These are phyloP conservation scores for Emydura subglobosa DNA, from an alignment of 2,113 vertebrate species.

Conservation along the genomic window DNA sequence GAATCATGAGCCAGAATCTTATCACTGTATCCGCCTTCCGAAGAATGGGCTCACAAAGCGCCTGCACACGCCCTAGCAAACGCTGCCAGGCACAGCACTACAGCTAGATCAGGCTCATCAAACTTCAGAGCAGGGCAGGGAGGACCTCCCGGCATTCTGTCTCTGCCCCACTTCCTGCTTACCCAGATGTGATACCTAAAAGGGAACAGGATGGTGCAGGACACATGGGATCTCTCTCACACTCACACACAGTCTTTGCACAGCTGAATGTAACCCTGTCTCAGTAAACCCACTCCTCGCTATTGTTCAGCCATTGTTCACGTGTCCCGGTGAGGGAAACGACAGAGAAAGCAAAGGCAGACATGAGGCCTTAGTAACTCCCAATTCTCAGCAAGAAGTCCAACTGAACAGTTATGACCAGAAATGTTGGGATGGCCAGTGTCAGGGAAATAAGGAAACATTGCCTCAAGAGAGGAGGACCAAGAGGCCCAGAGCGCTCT, in stretches of 20 bases:
- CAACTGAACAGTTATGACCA: not conserved
- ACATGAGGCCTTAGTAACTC: not conserved
- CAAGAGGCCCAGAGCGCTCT: rapidly evolving
- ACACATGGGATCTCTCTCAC: not conserved
- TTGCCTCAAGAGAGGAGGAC: not conserved
- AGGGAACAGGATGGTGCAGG: not conserved
- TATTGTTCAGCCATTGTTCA: rapidly evolving
- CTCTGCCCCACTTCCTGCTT: not conserved
- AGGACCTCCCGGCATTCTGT: not conserved
- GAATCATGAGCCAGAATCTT: not conserved
- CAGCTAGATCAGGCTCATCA: not conserved
- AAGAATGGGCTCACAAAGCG: not conserved
- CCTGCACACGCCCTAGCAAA: not conserved
- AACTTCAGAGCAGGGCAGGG: no score
- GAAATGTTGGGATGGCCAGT: not conserved
- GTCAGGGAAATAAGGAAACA: not conserved
- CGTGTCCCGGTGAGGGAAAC: not conserved
- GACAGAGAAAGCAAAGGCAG: not conserved
- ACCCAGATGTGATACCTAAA: not conserved
- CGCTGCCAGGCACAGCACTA: not conserved
- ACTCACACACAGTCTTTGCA: no score
- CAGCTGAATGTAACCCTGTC: no score
- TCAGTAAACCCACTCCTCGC: no score
- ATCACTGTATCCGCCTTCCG: not conserved
- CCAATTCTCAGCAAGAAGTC: not conserved